phyloP scores from a whole-genome alignment of 2,888 invertebrate species.

The Neoscelio sp. region DNA sequence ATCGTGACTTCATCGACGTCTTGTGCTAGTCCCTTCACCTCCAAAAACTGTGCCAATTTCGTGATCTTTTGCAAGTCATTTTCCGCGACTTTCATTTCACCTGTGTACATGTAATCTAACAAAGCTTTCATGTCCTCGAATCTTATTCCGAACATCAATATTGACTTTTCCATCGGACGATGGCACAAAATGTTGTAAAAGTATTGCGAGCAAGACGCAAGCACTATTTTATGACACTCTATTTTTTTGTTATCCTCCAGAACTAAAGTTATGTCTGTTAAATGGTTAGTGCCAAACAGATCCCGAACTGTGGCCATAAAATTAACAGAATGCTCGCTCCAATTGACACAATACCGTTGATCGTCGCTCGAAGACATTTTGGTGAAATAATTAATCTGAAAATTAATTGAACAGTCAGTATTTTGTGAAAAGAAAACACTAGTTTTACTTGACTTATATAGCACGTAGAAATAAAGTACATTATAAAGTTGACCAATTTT shows the following conservation, averaged over 20 bases:
- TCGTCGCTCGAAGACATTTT: background rate
- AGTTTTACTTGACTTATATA: no score
- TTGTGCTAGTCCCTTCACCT: constrained; percentile 40
- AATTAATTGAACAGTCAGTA: no score
- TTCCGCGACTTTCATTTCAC: constrained; percentile 23
- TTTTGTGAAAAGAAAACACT: no score
- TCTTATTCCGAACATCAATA: constrained; percentile 36
- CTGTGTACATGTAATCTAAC: constrained; percentile 53
- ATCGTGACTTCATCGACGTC: no score
- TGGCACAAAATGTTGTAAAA: constrained; percentile 43
- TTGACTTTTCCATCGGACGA: no score
- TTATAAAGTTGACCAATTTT: no score
- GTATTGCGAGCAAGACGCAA: constrained; percentile 40
- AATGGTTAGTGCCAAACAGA: constrained; percentile 25
- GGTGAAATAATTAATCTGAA: no score
- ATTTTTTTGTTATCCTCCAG: constrained; percentile 36
- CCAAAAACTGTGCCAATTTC: constrained; percentile 34
- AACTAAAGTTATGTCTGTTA: constrained; percentile 45
- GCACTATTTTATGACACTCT: constrained; percentile 37
- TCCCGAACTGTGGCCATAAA: constrained; percentile 24
- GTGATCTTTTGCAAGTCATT: constrained; percentile 38
- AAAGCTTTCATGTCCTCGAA: constrained; percentile 44
- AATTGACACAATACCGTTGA: constrained; percentile 11
- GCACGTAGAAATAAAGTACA: no score
- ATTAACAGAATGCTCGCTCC: constrained; percentile 26